phyloP scores from a whole-genome alignment of 2,113 vertebrate genomes.

The Apodemus sylvaticus region DNA sequence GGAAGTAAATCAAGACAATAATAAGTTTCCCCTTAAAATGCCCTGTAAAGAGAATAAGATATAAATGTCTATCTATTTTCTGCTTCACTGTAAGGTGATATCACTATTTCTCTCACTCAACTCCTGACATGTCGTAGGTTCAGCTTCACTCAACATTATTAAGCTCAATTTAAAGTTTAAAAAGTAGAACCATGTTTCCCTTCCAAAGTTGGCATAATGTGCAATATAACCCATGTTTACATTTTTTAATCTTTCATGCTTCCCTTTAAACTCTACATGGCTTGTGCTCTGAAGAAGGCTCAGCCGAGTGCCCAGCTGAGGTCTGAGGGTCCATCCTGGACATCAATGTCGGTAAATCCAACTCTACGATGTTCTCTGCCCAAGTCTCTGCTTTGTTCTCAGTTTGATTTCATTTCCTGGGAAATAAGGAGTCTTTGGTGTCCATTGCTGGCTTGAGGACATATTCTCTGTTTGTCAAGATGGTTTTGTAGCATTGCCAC shows the following conservation, averaged over 20 bases:
- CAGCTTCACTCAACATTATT: not conserved
- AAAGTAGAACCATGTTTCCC: not conserved
- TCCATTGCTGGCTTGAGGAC: not conserved
- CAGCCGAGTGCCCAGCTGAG: not conserved
- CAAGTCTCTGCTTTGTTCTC: constrained; percentile 10
- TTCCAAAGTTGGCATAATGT: not conserved
- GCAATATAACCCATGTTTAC: not conserved
- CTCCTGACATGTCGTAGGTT: not conserved
- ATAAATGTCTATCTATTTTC: not conserved
- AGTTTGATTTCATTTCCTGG: constrained; percentile 38
- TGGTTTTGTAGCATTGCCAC: not conserved
- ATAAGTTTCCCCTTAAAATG: constrained; percentile 22
- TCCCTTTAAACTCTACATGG: not conserved
- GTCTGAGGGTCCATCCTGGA: not conserved
- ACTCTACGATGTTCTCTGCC: not conserved
- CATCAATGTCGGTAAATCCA: not conserved
- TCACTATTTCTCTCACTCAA: constrained; percentile 12
- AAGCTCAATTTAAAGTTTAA: constrained; percentile 38
- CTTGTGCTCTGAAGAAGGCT: not conserved
- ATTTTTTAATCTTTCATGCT: not conserved
- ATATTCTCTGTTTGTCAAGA: constrained; percentile 29
- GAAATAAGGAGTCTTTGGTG: constrained; percentile 33
- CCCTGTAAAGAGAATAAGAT: not conserved
- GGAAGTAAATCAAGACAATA: not conserved
- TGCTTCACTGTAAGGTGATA: not conserved